Percentiles rank a stretch among this genome's conserved stretches.
These are phyloP conservation scores for Laterallus jamaicensis DNA, from an alignment of 2,113 vertebrate species.

Conservation along the genomic window DNA sequence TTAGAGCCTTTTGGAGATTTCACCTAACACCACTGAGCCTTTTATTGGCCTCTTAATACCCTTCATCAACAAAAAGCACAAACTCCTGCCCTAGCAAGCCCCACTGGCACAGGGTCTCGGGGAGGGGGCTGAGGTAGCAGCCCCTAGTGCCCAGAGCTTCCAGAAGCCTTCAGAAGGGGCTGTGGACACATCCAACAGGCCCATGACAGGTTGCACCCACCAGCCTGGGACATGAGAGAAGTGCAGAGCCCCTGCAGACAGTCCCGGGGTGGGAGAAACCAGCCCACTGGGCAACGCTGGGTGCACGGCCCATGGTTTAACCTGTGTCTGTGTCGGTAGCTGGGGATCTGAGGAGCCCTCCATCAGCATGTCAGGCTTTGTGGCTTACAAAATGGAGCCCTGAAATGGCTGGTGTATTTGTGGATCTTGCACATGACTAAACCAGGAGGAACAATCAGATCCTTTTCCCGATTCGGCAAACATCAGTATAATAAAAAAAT, in stretches of 20 bases:
- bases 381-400: not conserved
- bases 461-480: slow-evolving; percentile 69
- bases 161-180: not conserved
- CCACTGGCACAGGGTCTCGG: not conserved
- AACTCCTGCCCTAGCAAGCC: accelerated
- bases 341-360: not conserved
- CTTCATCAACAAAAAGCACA: not conserved
- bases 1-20: not conserved
- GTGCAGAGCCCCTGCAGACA: not conserved
- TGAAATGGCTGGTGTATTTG: slow-evolving; percentile 20
- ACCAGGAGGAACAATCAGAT: slow-evolving; percentile 58
- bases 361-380: accelerated
- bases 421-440: slow-evolving; percentile 62
- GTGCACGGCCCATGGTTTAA: accelerated
- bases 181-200: not conserved
- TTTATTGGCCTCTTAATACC: not conserved
- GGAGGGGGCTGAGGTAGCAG: not conserved
- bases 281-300: accelerated
- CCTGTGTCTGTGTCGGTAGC: accelerated
- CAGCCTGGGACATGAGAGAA: accelerated
- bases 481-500: slow-evolving; percentile 72
- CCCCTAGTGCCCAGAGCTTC: not conserved
- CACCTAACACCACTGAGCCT: not conserved
- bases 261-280: not conserved
- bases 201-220: accelerated